Evolutionary conservation across 2,113 vertebrate genomes (phyloP).

Genomic region (Proteles cristata): DNA sequence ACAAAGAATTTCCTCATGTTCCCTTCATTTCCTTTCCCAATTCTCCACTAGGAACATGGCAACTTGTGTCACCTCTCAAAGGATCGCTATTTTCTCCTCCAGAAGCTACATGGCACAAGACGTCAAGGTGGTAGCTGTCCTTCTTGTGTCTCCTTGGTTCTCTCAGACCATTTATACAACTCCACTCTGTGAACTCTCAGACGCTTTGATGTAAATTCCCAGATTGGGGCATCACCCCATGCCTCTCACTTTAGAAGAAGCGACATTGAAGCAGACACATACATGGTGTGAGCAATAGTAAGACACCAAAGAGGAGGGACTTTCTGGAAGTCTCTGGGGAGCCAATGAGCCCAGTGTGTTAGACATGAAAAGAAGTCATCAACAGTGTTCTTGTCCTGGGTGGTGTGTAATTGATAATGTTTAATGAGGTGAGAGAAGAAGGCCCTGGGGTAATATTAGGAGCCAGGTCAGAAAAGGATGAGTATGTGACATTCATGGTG

Average conservation of each 20-base stretch:
- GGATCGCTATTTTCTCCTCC: background rate
- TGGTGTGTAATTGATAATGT: too few species aligned
- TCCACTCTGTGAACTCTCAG: background rate
- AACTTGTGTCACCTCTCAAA: background rate
- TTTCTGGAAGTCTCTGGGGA: background rate
- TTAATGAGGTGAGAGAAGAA: background rate
- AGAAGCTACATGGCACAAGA: background rate
- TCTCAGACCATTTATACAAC: background rate
- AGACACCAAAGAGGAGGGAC: background rate
- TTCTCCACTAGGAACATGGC: background rate
- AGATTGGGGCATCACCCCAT: background rate
- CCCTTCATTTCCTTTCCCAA: too few species aligned
- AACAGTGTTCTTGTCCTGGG: background rate
- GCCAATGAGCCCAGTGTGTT: background rate
- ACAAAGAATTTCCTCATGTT: background rate
- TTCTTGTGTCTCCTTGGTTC: background rate
- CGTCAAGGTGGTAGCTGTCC: background rate
- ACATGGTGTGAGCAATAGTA: background rate
- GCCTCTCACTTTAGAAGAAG: background rate
- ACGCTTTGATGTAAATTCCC: background rate
- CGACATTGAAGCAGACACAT: background rate
- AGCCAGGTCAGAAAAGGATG: rapidly evolving
- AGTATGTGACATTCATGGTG: background rate
- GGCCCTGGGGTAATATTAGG: background rate
- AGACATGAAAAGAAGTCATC: background rate